Conservation (phyloP, 2,113 vertebrate genomes). For the Archocentrus centrarchus region DNA sequence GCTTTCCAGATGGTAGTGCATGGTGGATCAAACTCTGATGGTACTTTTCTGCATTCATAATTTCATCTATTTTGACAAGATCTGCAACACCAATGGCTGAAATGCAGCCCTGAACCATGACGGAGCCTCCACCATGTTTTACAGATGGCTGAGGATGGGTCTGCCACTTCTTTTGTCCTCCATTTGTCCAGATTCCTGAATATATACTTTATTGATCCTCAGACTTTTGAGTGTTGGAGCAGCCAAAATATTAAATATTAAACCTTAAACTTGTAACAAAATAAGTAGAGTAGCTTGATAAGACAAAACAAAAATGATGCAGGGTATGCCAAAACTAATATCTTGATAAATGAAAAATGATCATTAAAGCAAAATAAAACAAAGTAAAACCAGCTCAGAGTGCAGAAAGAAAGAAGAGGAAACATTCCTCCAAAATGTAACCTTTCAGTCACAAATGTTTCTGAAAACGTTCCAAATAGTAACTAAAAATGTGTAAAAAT, state of each 20-base stretch:
- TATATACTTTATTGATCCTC: background rate
- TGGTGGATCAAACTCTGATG: background rate
- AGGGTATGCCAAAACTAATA: background rate
- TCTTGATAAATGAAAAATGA: background rate
- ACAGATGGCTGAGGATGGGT: background rate
- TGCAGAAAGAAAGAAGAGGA: no score
- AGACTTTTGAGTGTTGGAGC: fast-evolving
- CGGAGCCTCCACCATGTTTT: background rate
- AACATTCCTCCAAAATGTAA: no score
- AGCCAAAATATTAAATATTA: background rate
- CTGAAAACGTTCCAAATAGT: no score
- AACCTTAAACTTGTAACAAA: background rate
- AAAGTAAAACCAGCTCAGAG: background rate
- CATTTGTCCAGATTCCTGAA: background rate
- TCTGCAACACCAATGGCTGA: background rate
- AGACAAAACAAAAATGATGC: background rate
- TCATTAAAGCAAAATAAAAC: background rate
- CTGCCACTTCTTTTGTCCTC: background rate
- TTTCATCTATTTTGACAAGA: background rate
- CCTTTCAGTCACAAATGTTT: no score
- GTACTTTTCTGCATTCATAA: background rate
- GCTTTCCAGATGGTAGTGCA: background rate
- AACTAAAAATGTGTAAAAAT: no score
- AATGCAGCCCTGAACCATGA: background rate
- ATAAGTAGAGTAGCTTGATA: background rate